A percentile compares a stretch with the other conserved stretches of the same genome.
These are phyloP conservation scores for Macrosteles quadrilineatus DNA, from an alignment of 1,140 invertebrate species.

Conservation along the genomic window DNA sequence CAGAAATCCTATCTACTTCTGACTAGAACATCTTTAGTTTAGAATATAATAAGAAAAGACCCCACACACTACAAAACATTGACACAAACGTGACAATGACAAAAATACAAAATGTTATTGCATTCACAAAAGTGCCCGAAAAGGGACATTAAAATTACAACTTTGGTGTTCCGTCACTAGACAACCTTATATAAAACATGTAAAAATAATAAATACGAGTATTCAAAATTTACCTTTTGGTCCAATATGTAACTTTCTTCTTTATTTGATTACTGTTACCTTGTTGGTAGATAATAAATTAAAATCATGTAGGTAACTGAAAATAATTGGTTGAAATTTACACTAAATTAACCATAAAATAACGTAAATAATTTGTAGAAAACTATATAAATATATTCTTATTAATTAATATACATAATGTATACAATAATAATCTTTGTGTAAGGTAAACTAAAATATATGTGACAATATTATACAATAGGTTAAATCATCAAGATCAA, in stretches of 20 bases:
- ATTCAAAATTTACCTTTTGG: slow-evolving; percentile 7
- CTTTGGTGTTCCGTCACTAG: slow-evolving; percentile 18
- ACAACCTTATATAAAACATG: slow-evolving; percentile 1
- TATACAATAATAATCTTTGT: no score
- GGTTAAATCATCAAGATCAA: no score
- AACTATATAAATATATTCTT: no score
- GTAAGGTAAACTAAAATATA: no score
- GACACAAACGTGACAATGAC: slow-evolving; percentile 12
- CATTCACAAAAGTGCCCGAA: slow-evolving; percentile 19
- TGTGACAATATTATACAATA: no score
- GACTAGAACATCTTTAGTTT: slow-evolving; percentile 17
- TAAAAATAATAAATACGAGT: slow-evolving; percentile 17
- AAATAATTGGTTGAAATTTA: no score
- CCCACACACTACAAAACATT: slow-evolving; percentile 13
- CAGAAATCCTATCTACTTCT: slow-evolving; percentile 3
- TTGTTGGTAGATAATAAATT: no score
- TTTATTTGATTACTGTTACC: no score
- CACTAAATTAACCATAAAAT: no score
- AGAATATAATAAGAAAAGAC: slow-evolving; percentile 11
- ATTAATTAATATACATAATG: no score
- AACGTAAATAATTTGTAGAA: no score
- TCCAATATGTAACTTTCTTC: not conserved
- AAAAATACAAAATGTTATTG: slow-evolving; percentile 23
- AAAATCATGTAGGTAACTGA: no score
- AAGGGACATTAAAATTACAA: slow-evolving; percentile 11